Conservation (phyloP, 2,113 vertebrate species). For the Procavia capensis region DNA sequence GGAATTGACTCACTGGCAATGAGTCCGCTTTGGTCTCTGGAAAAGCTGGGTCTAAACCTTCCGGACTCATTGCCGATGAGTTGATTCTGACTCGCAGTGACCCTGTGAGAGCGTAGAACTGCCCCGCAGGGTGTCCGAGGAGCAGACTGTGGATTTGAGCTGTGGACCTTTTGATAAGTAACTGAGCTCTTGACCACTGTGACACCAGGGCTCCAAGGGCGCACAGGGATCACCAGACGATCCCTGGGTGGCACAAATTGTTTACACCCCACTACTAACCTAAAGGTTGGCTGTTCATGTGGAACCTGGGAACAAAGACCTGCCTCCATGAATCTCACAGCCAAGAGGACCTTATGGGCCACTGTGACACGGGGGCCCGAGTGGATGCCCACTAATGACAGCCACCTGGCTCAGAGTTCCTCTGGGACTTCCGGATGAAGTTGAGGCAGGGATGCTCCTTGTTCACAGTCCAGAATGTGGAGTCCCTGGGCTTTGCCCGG, state of each 20-base stretch:
- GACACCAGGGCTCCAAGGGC: too few species aligned
- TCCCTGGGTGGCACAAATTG: not conserved
- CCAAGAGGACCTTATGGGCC: not conserved
- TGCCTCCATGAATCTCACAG: not conserved
- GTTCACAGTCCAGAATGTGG: rapidly evolving
- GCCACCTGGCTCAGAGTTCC: rapidly evolving
- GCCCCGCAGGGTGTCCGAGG: too few species aligned
- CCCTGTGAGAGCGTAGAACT: too few species aligned
- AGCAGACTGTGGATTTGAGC: too few species aligned
- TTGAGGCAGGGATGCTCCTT: not conserved
- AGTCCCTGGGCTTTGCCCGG: not conserved
- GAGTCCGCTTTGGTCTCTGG: not conserved
- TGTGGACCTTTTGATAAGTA: too few species aligned
- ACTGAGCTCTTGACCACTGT: too few species aligned
- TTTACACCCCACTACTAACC: not conserved
- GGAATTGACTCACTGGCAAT: too few species aligned
- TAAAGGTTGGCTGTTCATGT: not conserved
- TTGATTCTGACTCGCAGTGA: too few species aligned
- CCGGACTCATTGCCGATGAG: too few species aligned
- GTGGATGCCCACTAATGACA: not conserved
- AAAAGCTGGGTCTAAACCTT: not conserved
- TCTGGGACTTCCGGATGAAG: not conserved
- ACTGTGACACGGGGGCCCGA: not conserved
- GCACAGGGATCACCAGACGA: not conserved
- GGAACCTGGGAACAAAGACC: not conserved